These are phyloP conservation scores for Macrophya alboannulata DNA, from an alignment of 2,888 invertebrate species.

Conservation along the genomic window DNA sequence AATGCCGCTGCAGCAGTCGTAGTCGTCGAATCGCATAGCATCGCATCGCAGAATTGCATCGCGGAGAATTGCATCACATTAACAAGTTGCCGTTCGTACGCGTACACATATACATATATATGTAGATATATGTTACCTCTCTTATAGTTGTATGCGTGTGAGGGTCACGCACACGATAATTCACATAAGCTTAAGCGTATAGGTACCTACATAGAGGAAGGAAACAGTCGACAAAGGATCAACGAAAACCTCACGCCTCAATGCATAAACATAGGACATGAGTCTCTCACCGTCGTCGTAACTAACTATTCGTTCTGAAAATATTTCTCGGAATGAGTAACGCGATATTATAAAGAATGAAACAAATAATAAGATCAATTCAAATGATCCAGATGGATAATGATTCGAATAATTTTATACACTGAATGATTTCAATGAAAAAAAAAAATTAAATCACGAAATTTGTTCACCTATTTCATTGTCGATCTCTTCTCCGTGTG, in stretches of 20 bases:
- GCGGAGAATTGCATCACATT: slow-evolving; percentile 24
- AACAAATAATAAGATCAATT: neutral
- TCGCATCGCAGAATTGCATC: neutral
- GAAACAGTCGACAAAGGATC: slow-evolving; percentile 33
- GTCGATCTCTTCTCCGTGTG: neutral
- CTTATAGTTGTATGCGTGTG: neutral
- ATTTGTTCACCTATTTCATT: neutral
- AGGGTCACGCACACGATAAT: slow-evolving; percentile 12
- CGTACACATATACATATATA: neutral
- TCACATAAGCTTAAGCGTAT: neutral
- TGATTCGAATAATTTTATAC: too few species aligned
- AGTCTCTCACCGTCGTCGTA: neutral
- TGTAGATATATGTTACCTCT: neutral
- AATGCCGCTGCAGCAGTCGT: neutral
- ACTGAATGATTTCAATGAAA: neutral
- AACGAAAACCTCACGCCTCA: slow-evolving; percentile 38
- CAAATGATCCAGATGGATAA: too few species aligned
- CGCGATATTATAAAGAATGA: neutral
- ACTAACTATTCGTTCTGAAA: slow-evolving; percentile 5
- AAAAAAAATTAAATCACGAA: neutral
- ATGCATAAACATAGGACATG: slow-evolving; percentile 33
- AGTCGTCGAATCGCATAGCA: neutral
- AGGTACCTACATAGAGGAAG: neutral
- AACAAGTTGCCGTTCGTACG: neutral
- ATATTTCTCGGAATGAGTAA: slow-evolving; percentile 15